Evolutionary conservation across 2,888 invertebrate species (phyloP), one percentile per base, ranked within the genome.

Genomic region (Aethes cnicana): DNA sequence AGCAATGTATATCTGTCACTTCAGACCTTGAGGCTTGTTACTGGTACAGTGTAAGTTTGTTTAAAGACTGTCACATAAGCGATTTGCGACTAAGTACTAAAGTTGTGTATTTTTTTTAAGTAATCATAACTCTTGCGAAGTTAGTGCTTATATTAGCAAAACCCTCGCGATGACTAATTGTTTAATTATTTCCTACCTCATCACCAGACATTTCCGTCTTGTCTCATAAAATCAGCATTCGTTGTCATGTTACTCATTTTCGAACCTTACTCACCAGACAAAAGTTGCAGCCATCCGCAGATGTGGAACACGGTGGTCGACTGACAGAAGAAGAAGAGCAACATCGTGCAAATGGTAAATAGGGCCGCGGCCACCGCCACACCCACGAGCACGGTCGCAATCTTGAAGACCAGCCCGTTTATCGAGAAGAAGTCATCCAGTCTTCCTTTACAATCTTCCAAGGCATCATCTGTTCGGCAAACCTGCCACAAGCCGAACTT

Each of bases 251-350:
- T 7, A 11, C 7, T 5, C 14, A 3, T 11, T 20, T 36, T 35
- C 6, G 2, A 44, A 32, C 17, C 8, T 37, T 11, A 87, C 92
- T 93, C 81, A 99, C 98, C 98, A 74, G 98, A 97, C 63, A 98
- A 90, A n/a, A 97, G 91, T 84, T 98, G 98, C 90, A 98, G 92
- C 96, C 97, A 97, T 36, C 96, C 98, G 74, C 98, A 98, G 56
- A 98, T 93, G 74, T 96, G 95, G 84, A 97, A 98, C 42, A 98
- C 98, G 43, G 94, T 95, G 36, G 96, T 96, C 8, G 97, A 95
- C 75, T 95, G 96, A 81, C 97, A 94, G 84, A 98, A 97, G 87
- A 98, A 95, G 91, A 98, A 97, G 68, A 98, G 92, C 60, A 98
- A 90, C 92, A 98, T 95, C 61, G 94, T 94, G 82, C 94, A 94